Base-by-base conservation (phyloP, 2,888 invertebrate genomes). In the Agriopis leucophaearia region DNA sequence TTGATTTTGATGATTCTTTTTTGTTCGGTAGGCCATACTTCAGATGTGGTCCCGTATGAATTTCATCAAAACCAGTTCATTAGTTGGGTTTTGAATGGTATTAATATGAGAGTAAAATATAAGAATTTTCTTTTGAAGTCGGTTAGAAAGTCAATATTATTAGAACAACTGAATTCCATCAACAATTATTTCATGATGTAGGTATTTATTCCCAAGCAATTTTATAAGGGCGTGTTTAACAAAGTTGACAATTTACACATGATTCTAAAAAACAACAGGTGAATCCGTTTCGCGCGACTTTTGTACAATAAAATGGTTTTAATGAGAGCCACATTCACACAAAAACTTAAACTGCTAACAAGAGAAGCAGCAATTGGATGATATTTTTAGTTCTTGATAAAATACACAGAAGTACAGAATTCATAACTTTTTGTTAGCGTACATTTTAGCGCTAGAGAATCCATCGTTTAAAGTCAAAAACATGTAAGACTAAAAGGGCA, bases 311-410 rank as follows among this genome's bases (percentile, higher is more conserved):
- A 56, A 44, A 54, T 13, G 12, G 8, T 12, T 42, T 56, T 44
- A 56, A 45, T 15, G 47, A 48, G 13, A 40, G 13, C 27, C 40
- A 15, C 48, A 48, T 27, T 40, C 27, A 27, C n/a, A 48, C 48
- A 64, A 64, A 55, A 55, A 61, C 61, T 35, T 0, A 45, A 54
- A 50, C 50, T 4, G 7, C 40, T 42, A 40, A 18, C 16, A 12
- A 58, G 16, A 48, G 7, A 18, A 63, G 36, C 56, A 8, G 15
- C 59, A 50, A 59, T 64, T 56, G 63, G 63, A 56, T 57, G 63
- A 48, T 57, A 64, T 56, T 56, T 64, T 50, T 59, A 50, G 48
- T 36, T 27, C 40, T 9, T 9, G 18, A 42, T 50, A 10, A 38
- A 38, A 47, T 48, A 42, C 40, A 54, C 38, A 58, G 47, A 47